Percentiles rank a stretch among this genome's conserved stretches.
These are phyloP conservation scores for Trichonephila clavata DNA, from an alignment of 1,140 invertebrate species.

Conservation along the genomic window DNA sequence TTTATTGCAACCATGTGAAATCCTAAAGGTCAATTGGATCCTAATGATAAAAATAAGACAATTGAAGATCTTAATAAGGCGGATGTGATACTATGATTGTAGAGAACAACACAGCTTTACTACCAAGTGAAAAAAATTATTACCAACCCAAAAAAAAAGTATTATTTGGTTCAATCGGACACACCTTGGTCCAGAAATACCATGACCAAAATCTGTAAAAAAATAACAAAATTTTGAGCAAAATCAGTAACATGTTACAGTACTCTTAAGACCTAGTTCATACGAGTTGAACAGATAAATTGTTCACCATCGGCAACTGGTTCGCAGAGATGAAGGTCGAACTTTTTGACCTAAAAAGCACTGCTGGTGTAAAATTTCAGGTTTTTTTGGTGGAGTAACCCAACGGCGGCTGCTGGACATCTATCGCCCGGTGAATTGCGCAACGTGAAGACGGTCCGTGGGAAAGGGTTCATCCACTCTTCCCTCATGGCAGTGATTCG, in stretches of 20 bases:
- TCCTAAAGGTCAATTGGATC: slow-evolving; percentile 12
- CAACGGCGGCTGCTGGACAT: slow-evolving; percentile 27
- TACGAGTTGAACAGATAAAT: slow-evolving; percentile 48
- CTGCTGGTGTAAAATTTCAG: slow-evolving; percentile 44
- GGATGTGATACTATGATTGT: slow-evolving; percentile 7
- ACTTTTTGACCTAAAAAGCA: slow-evolving; percentile 71
- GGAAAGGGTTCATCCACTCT: slow-evolving; percentile 2
- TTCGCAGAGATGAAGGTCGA: slow-evolving; percentile 64
- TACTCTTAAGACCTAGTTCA: slow-evolving; percentile 69
- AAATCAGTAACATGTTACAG: slow-evolving; percentile 16
- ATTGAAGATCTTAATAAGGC: background rate
- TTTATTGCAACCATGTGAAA: background rate
- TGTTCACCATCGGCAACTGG: slow-evolving; percentile 60
- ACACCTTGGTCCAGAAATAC: slow-evolving; percentile 42
- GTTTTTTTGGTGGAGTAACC: slow-evolving; percentile 39
- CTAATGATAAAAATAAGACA: background rate
- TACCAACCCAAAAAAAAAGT: background rate
- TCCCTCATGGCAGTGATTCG: background rate
- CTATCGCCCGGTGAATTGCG: background rate
- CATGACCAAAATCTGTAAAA: background rate
- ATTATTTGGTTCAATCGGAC: slow-evolving; percentile 47
- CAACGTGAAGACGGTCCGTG: slow-evolving; percentile 15
- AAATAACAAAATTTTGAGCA: background rate
- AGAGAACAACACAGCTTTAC: background rate
- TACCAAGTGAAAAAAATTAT: background rate